Evolutionary conservation across 1,140 invertebrate genomes (phyloP), one percentile per base, ranked within the genome.

Genomic region (Bathynomus jamesi): DNA sequence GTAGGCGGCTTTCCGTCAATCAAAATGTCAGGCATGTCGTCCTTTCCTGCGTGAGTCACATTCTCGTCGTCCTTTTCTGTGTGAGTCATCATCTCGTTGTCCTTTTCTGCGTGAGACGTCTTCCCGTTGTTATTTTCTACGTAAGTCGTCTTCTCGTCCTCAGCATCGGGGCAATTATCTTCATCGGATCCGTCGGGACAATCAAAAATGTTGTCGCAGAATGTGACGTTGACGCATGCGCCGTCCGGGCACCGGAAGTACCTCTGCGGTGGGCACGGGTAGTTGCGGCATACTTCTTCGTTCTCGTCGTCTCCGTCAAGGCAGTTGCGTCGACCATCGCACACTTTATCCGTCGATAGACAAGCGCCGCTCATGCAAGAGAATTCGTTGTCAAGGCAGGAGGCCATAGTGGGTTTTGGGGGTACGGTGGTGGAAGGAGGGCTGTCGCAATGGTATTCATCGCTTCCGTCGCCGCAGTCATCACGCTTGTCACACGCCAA

Each of bases 391-490:
- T 60, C 31, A 0, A 24, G 21, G 46, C 75, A 76, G 0, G 53
- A 28, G 64, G 69, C 63, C n/a, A 4, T 28, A 0, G 60, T 21
- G 10, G 69, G 27, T 21, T 53, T 32, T 11, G 69, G 17, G 11
- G 25, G 25, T 8, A 21, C 13, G 25, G 40, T 61, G 25, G 40
- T 10, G 25, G 67, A 28, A 29, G 67, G 53, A 3, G 40, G 4
- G 28, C 30, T 10, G 0, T 24, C 60, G 28, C 75, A 76, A 27
- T 71, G 64, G 21, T 60, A 21, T 62, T 76, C 75, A 62, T 76
- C 75, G 40, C 65, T 76, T 63, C 69, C 66, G 61, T 76, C 75
- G 24, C 69, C 65, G 21, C 75, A 76, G 53, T 76, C 75, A 25
- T 76, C 65, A 25, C 60, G 24, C 11, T 63, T 64, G 61, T 76